Evolutionary conservation across 2,888 invertebrate species (phyloP), one percentile per base, ranked within the genome.

Genomic region (Tanytarsus gracilentus): DNA sequence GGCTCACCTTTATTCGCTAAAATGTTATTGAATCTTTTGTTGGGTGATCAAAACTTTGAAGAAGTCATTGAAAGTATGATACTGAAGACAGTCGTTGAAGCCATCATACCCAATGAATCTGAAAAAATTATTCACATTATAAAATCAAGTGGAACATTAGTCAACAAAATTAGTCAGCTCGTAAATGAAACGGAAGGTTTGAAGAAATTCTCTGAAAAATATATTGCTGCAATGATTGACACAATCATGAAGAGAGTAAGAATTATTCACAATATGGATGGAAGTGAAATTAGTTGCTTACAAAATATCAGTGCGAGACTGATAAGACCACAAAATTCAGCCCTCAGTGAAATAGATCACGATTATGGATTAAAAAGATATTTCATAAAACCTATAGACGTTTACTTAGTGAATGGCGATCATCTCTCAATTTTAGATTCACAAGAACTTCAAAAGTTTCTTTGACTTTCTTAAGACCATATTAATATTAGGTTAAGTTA

Each of bases 1-100:
- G 93, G 94, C 9, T 79, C 87, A 0, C 90, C 88, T 0, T 79
- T 82, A 27, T 82, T 83, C 67, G 73, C 88, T 14, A 80, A 81
- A 67, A 74, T 76, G 62, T 60, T 73, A n/a, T 67, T 69, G 0
- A 62, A 66, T 5, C 67, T 69, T 2, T 69, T 70, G 29, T 61
- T 73, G 9, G 68, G 66, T 9, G 69, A 11, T 33, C n/a, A 52
- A 4, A 21, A 67, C 58, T 62, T 64, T 0, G 72, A 74, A 25
- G 67, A 66, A 18, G 66, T 69, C 49, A 62, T 74, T 5, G 69
- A 72, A 52, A 67, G 70, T 58, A 59, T 70, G 48, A 62, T 74
- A 4, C 64, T 71, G 16, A 64, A 68, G 3, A 66, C 65, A 36
- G 66, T 70, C 61, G 65, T 68, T 2, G 68, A 64, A 55, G 67